Base-by-base conservation (phyloP, 2,113 vertebrate species). In the Cephalopholis sonnerati region DNA sequence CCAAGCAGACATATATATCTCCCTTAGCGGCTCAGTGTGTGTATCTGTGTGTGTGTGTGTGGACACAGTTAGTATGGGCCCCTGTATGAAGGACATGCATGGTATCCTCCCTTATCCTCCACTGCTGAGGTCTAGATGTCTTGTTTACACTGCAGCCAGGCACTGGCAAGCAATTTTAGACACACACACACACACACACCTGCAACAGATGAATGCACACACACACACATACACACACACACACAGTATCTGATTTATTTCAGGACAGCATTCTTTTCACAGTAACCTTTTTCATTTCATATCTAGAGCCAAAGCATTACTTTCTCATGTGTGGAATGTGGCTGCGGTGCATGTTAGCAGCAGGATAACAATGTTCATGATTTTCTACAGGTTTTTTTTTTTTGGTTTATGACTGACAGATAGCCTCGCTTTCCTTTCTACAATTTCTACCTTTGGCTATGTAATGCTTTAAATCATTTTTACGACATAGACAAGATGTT, bases 31-130 rank as follows among this genome's bases (percentile, higher is more conserved):
- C 81, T 80, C 76, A 59, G 74, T 63, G 82, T 78, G 76, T 70
- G n/a, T 71, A 24, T 74, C 10, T 85, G 80, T 79, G 64, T 79
- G 59, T 82, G 29, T 66, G 48, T 67, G 81, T 64, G 73, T 54
- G 74, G 54, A 59, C 62, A 77, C 32, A 4, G 41, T 91, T 90
- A 92, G 86, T 89, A 83, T 85, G 32, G 77, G 71, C 71, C 41
- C 41, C 55, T 55, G 58, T 39, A 72, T 79, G 82, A 92, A 94
- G 91, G 92, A 94, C 92, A 93, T 90, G 91, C 93, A 89, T 88
- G 89, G 76, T 83, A 84, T 83, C 90, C 87, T 89, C 85, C 90
- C 94, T 95, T 92, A 94, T 95, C 93, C 91, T 77, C 74, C 61
- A 41, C 88, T 51, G 77, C 83, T 53, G 63, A 63, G 85, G 85